Evolutionary conservation across 2,888 invertebrate genomes (phyloP), one percentile per base, ranked within the genome.

Genomic region (Ceratothoa steindachneri): DNA sequence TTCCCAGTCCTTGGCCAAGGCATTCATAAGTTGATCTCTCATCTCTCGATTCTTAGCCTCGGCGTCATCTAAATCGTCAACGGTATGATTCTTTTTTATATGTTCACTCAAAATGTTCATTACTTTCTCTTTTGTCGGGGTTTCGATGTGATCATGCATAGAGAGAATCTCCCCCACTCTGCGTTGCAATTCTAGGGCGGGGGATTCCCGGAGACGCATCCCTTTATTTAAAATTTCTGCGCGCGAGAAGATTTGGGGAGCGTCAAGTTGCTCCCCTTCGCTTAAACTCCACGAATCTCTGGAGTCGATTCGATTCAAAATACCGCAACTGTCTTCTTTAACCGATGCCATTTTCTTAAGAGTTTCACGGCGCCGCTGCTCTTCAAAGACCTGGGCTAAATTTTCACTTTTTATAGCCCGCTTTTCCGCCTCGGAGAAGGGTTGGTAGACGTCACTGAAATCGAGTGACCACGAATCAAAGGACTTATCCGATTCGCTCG

Each of bases 1-100:
- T 52, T 79, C 79, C 75, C 75, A 77, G 70, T 80, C 80, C 22
- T 79, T 77, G n/a, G 80, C 79, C 15, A 80, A 53, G 24, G 77
- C 75, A 60, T 75, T 76, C 19, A 74, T 75, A 51, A 81, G 75
- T 15, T 77, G 73, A 24, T 74, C 73, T 22, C 77, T 30, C 12
- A 81, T 75, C 66, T 81, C 80, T 30, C 77, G 72, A 27, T 77
- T 80, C 55, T 69, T 73, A 53, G 73, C 75, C 29, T 80, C 75
- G 2, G 75, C 75, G 15, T 71, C 65, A 19, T 41, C 64, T 51
- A 72, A 68, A 7, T 72, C 24, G 41, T 53, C 67, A 2, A 60
- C 31, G 65, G 71, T 31, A 9, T 72, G 55, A 52, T 77, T 53
- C 51, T 65, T 66, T 22, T 73, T 52, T 15, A 77, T 77, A 55